phyloP scores from a whole-genome alignment of 2,113 vertebrate genomes.

The Syngnathoides biaculeatus region DNA sequence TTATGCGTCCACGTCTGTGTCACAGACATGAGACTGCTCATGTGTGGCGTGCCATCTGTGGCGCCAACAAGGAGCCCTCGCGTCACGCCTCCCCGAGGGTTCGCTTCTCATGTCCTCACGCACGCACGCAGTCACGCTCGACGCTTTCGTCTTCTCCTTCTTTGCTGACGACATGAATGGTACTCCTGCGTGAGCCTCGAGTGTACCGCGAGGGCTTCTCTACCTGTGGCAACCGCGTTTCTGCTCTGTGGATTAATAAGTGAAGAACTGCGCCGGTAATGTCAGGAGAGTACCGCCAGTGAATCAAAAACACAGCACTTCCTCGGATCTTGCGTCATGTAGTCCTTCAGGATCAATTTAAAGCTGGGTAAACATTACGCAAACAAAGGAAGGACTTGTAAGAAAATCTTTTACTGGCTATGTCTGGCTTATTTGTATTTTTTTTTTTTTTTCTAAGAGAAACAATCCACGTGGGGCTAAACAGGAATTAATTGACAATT shows the following conservation, averaged over 20 bases:
- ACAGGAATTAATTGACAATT: background rate
- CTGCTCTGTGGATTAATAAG: background rate
- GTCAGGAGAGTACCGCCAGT: background rate
- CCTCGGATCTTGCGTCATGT: background rate
- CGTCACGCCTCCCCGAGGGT: conserved; percentile 18
- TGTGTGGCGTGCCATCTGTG: conserved; percentile 27
- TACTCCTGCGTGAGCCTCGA: conserved; percentile 5
- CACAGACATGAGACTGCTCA: conserved; percentile 15
- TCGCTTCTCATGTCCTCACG: conserved; percentile 35
- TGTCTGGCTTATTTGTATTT: background rate
- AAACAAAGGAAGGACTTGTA: background rate
- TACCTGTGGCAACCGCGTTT: background rate
- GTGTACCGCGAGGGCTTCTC: background rate
- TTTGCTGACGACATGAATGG: conserved; percentile 18
- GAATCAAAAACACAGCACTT: background rate
- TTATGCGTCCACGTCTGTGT: conserved; percentile 6
- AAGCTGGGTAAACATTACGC: background rate
- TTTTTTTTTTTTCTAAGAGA: background rate
- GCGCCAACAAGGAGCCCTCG: conserved; percentile 31
- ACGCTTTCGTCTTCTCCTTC: conserved; percentile 22
- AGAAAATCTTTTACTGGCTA: background rate
- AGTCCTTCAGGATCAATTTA: background rate
- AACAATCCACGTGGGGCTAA: background rate
- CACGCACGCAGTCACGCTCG: conserved; percentile 42
- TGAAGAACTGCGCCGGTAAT: background rate